Conservation (phyloP, 2,113 vertebrate species). For the Thermophis baileyi region DNA sequence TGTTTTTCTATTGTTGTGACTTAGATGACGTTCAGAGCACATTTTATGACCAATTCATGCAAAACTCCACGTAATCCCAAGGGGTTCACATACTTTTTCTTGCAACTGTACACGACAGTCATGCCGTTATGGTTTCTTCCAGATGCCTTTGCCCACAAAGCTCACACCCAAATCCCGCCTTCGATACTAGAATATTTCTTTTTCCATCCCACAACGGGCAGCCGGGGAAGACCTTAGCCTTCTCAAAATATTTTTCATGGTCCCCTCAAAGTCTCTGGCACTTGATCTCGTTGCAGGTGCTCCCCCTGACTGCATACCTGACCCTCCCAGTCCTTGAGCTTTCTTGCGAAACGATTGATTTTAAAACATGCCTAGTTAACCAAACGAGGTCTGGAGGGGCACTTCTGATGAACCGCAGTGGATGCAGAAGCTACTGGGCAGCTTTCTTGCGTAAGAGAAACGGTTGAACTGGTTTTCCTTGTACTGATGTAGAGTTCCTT, state of each 20-base stretch:
- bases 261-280: neutral
- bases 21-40: too few species aligned
- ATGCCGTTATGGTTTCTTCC: neutral
- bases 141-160: neutral
- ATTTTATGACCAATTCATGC: too few species aligned
- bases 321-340: slow-evolving; percentile 73
- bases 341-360: slow-evolving; percentile 74
- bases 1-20: too few species aligned
- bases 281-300: slow-evolving; percentile 61
- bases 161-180: neutral
- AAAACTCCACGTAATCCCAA: too few species aligned
- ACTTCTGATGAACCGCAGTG: slow-evolving; percentile 70
- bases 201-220: neutral
- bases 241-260: neutral
- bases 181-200: neutral
- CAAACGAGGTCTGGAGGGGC: slow-evolving; percentile 67
- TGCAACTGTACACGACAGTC: neutral
- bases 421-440: slow-evolving; percentile 78
- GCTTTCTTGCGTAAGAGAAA: slow-evolving; percentile 70
- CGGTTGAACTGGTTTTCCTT: too few species aligned
- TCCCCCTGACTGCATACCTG: slow-evolving; percentile 77
- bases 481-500: neutral
- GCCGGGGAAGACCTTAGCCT: neutral
- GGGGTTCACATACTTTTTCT: too few species aligned
- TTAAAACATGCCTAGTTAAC: slow-evolving; percentile 80